phyloP scores from a whole-genome alignment of 2,797 vertebrate species.

The Etheostoma perlongum region DNA sequence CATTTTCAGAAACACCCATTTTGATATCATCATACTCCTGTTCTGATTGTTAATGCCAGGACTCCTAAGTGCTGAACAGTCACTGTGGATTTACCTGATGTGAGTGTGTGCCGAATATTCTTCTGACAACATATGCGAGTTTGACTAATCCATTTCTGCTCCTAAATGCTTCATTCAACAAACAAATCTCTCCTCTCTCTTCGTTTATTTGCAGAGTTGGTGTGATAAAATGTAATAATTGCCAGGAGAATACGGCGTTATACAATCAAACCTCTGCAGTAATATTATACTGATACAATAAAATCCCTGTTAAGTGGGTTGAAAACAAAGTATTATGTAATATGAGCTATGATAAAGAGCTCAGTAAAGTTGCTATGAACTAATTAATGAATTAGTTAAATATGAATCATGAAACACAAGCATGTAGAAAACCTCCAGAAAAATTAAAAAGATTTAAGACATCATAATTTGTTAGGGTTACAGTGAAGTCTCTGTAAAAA shows the following conservation, averaged over 20 bases:
- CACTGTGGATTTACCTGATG: constrained; percentile 30
- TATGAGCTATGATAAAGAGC: constrained; percentile 10
- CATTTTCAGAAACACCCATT: not conserved
- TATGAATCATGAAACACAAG: constrained; percentile 8
- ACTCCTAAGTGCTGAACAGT: not conserved
- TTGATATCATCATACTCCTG: not conserved
- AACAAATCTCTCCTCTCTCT: constrained; percentile 13
- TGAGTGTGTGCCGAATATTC: constrained; percentile 41
- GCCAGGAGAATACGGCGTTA: constrained; percentile 24
- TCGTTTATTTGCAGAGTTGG: constrained; percentile 23
- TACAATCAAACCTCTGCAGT: constrained; percentile 32
- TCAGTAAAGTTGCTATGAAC: constrained; percentile 18
- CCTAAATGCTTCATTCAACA: constrained; percentile 27
- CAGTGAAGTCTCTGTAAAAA: constrained; percentile 11
- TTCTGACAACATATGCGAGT: constrained; percentile 31
- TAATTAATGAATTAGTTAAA: constrained; percentile 12
- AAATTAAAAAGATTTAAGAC: not conserved
- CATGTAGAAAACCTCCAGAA: not conserved
- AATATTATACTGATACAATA: constrained; percentile 35
- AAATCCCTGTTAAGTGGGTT: constrained; percentile 10
- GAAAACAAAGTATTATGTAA: constrained; percentile 6
- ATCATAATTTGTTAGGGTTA: not conserved
- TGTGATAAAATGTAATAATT: constrained; percentile 42
- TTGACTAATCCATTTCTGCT: constrained; percentile 49
- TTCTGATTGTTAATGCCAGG: constrained; percentile 4